Evolutionary conservation across 2,888 invertebrate species (phyloP), one percentile per base, ranked within the genome.

Genomic region (Trachelus troglodyta): DNA sequence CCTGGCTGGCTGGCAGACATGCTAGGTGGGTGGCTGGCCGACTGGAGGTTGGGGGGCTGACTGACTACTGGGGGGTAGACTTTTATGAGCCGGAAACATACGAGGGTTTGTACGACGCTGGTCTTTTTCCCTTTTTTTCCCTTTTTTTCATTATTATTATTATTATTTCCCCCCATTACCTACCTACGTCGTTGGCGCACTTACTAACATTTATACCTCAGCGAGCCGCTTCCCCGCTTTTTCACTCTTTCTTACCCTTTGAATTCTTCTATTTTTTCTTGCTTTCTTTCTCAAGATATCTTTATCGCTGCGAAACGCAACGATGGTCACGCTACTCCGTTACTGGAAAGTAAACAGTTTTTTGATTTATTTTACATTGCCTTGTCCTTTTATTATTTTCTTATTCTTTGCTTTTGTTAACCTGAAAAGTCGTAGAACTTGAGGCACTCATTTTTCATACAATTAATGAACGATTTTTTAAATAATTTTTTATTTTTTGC

Each of bases 11-110:
- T 40, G 56, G 56, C 56, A 56, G 23, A 56, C 56, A 56, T 23
- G 56, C 56, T 56, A 23, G 56, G 56, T 40, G 40, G 40, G 40
- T 40, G 40, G 56, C 56, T 40, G 56, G 56, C 0, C 23, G 56
- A 40, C 40, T 15, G 40, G 40, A 40, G 40, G 15, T 15, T 15
- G 40, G 40, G 40, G 4, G 40, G 40, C 40, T 40, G 40, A 40
- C 40, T 40, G 40, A 40, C 71, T 34, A 69, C 76, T 23, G 75
- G 56, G 73, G 76, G 34, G 12, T 23, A 71, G 75, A 78, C 35
- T 78, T 78, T 78, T 78, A 78, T 73, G 73, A 69, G 30, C 73
- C 15, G 23, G 73, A 56, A 76, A 76, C 76, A 71, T 76, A 78
- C 73, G 78, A 75, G 75, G 34, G 77, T 74, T 75, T 75, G 77